Evolutionary conservation across 1,140 invertebrate species (phyloP), one percentile per base, ranked within the genome.

Genomic region (Tetragnatha versicolor): DNA sequence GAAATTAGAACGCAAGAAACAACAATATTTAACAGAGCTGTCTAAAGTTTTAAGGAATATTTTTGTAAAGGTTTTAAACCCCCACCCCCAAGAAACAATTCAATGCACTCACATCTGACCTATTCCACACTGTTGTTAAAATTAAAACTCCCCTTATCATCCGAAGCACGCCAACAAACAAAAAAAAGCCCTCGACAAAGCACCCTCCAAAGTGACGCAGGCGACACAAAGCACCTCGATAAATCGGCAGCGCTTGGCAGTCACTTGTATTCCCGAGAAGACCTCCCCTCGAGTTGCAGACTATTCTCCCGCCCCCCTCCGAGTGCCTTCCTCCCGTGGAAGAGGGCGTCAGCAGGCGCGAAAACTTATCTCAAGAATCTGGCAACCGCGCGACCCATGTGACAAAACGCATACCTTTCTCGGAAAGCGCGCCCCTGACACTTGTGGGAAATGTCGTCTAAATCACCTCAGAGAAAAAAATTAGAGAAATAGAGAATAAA

Each of bases 341-440:
- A 20, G 49, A 31, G 63, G 63, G 63, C 39, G 63, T 47, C 39
- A 39, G 42, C 39, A 31, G 29, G 25, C 3, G 63, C 25, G 63
- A 68, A 45, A 68, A 14, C 35, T 29, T 47, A 68, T 68, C 63
- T 49, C 27, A 9, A 31, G 33, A 70, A 58, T 70, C 68, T 70
- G 51, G 68, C 68, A 37, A 9, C 33, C 31, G 20, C 35, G 68
- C 68, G 51, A 58, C 68, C 49, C 68, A 37, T 27, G 68, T 70
- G 68, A 70, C 68, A 70, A 70, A 70, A 70, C 33, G 49, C 68
- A 55, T 70, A 70, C 68, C 68, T 55, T 70, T 39, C 68, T n/a
- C 9, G 39, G 49, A 47, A 49, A 51, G 3, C 45, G 42, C 9
- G 4, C 65, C 17, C 45, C 51, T 37, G 68, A 70, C 68, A 70